Conservation (phyloP, 1,140 invertebrate species). For the Brachionus sp. region DNA sequence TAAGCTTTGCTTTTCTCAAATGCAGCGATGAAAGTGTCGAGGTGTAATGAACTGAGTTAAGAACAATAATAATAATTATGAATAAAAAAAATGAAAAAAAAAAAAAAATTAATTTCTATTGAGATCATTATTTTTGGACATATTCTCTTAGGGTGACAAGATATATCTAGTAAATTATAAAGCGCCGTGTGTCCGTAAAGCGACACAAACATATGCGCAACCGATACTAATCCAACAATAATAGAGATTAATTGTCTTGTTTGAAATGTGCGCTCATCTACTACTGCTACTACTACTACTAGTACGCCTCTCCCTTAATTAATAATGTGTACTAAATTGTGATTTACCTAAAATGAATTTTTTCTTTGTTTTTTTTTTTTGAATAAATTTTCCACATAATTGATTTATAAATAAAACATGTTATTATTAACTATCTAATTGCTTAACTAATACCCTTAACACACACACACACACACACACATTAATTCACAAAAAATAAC, state of each 20-base stretch:
- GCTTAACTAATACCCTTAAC: too few relatives aligned
- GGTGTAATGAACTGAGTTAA: conserved; percentile 57
- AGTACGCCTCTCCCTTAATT: too few relatives aligned
- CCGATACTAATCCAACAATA: not conserved
- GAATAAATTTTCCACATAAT: not conserved
- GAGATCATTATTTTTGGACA: not conserved
- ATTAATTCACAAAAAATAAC: too few relatives aligned
- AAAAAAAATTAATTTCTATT: not conserved
- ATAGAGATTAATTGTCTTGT: not conserved
- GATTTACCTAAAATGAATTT: too few relatives aligned
- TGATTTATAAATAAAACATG: too few relatives aligned
- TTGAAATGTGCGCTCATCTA: not conserved
- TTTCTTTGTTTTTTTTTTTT: too few relatives aligned
- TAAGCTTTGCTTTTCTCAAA: conserved; percentile 97
- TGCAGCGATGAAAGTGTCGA: conserved; percentile 90
- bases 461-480: too few relatives aligned
- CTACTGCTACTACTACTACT: not conserved
- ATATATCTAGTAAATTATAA: not conserved
- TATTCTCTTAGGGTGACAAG: not conserved
- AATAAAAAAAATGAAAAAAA: not conserved
- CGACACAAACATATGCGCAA: not conserved
- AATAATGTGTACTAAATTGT: too few relatives aligned
- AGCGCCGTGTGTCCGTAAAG: not conserved
- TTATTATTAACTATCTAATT: too few relatives aligned
- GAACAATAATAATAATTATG: conserved; percentile 49